These are phyloP conservation scores for Cyphomyrmex costatus DNA, from an alignment of 1,140 invertebrate species.

Conservation along the genomic window DNA sequence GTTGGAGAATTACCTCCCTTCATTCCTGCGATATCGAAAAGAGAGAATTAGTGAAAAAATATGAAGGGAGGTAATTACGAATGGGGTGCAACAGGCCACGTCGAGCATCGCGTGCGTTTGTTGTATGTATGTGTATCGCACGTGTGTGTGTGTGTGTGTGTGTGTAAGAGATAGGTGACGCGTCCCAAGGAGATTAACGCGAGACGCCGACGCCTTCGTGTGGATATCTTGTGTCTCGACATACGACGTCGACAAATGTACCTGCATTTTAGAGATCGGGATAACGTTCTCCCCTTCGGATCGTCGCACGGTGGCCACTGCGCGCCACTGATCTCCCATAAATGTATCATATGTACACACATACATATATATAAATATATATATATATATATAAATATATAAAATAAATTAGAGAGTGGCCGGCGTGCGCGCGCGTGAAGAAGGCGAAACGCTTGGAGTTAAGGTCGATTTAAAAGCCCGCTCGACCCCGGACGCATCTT, in stretches of 20 bases:
- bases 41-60: background rate
- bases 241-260: slow-evolving; percentile 76
- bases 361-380: slow-evolving; percentile 41
- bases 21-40: background rate
- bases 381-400: slow-evolving; percentile 59
- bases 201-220: slow-evolving; percentile 51
- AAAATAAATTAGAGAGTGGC: slow-evolving; percentile 70
- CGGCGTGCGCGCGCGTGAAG: slow-evolving; percentile 64
- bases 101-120: background rate
- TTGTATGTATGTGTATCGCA: background rate
- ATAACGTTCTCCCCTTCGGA: slow-evolving; percentile 67
- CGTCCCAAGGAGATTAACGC: slow-evolving; percentile 31
- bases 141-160: background rate
- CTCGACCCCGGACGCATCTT: slow-evolving; percentile 67
- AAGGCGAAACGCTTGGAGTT: slow-evolving; percentile 54
- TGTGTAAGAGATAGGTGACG: background rate
- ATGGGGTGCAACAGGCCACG: background rate
- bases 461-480: slow-evolving; percentile 56
- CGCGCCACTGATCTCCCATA: slow-evolving; percentile 78
- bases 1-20: background rate
- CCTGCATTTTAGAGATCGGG: slow-evolving; percentile 77
- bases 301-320: slow-evolving; percentile 68
- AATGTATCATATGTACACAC: slow-evolving; percentile 73
- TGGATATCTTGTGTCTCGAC: slow-evolving; percentile 56
- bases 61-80: background rate